Evolutionary conservation across 2,113 vertebrate species (phyloP).

Genomic region (Dicentrarchus labrax): DNA sequence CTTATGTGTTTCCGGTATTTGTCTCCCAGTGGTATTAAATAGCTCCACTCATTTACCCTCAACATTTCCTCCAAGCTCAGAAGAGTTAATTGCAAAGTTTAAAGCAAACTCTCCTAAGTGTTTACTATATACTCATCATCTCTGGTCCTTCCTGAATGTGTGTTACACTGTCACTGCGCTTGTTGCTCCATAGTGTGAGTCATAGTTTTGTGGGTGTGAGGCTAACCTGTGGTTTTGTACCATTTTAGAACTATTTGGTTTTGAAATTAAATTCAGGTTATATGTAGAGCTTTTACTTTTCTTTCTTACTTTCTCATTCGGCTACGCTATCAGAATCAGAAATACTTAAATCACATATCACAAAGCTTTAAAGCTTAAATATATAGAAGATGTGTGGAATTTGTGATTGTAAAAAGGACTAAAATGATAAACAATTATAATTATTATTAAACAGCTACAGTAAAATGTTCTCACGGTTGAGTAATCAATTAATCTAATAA

Average conservation of each 20-base stretch:
- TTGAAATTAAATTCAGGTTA: not conserved
- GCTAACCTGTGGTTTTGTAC: not conserved
- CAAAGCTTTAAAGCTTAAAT: too few relatives aligned
- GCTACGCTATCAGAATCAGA: too few relatives aligned
- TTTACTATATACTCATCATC: not conserved
- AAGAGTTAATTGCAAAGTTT: constrained; percentile 56
- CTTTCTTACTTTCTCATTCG: too few relatives aligned
- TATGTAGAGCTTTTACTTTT: not conserved
- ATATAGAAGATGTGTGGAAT: not conserved
- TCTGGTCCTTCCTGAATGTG: not conserved
- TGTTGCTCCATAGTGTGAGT: not conserved
- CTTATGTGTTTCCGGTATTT: constrained; percentile 64
- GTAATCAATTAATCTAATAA: too few relatives aligned
- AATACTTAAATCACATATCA: not conserved
- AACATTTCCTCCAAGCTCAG: constrained; percentile 30
- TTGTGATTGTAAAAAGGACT: not conserved
- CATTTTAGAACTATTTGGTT: not conserved
- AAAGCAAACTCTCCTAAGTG: not conserved
- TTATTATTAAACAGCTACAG: too few relatives aligned
- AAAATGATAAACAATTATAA: too few relatives aligned
- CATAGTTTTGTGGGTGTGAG: not conserved
- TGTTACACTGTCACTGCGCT: not conserved
- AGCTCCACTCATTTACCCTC: constrained; percentile 54
- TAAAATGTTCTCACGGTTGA: too few relatives aligned
- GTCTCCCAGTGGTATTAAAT: constrained; percentile 63